Evolutionary conservation across 1,140 invertebrate species (phyloP).

Genomic region (Halyomorpha halys): DNA sequence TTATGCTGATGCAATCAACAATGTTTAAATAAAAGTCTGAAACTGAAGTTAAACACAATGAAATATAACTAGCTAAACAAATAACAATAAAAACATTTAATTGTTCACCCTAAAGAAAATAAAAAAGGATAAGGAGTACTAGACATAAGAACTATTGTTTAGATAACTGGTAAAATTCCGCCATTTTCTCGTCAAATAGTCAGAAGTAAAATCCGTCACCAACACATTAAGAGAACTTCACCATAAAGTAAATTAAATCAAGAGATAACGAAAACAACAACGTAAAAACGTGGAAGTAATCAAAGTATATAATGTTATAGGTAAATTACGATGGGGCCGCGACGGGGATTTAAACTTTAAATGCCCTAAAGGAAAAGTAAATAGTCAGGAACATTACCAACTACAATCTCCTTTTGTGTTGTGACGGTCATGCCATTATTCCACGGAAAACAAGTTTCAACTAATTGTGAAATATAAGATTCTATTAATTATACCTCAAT

Average conservation of each 20-base stretch:
- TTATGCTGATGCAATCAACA: neutral
- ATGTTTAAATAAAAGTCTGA: neutral
- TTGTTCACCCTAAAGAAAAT: neutral
- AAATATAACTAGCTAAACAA: neutral
- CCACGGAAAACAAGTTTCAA: neutral
- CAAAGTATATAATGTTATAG: too few species aligned
- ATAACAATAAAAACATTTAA: neutral
- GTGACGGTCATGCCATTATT: neutral
- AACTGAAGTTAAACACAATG: neutral
- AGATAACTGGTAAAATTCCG: neutral
- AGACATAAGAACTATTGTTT: neutral
- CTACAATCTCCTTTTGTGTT: too few species aligned
- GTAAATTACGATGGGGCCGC: too few species aligned
- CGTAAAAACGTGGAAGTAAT: too few species aligned
- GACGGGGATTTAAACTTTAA: neutral
- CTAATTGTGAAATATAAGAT: slow-evolving; percentile 13
- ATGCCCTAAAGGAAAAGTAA: neutral
- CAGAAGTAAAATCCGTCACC: too few species aligned
- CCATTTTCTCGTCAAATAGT: too few species aligned
- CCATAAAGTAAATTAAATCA: too few species aligned
- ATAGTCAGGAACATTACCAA: neutral
- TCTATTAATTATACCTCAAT: neutral
- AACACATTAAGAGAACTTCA: too few species aligned
- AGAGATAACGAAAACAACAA: too few species aligned
- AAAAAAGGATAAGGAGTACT: neutral